Base-by-base conservation (phyloP, 92 coral and sea anemone genomes). In the Porites evermanni region DNA sequence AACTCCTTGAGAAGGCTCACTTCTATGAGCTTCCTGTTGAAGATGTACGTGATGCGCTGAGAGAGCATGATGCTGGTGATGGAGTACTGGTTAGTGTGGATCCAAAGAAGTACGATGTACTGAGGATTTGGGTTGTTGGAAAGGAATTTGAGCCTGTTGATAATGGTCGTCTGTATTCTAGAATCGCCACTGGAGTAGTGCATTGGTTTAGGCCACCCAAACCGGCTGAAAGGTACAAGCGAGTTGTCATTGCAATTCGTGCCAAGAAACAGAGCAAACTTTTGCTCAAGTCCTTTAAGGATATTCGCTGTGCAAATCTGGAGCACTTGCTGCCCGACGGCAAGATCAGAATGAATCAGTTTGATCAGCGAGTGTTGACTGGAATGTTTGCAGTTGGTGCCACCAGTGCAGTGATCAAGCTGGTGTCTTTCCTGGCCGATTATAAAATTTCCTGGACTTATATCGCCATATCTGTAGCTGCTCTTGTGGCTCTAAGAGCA, bases 251-350 rank as follows among this genome's bases (percentile, higher is more conserved):
- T 20, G 98, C 98, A 13, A 92, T 95, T 11, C 85, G 98, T 20
- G 91, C 94, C 18, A 93, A 93, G 83, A 95, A 88, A 24, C 98
- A 95, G 79, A 82, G 72, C 11, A 95, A 95, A 64, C 87, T 95
- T 26, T 84, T 93, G 80, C 89, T 95, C 14, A 95, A 95, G 84
- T 77, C 92, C 7, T 95, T 95, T 79, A 95, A 95, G 75, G 98
- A 95, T 58, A 95, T 95, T 67, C 91, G 96, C 0, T 95, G 98
- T 56, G 91, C 93, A 11, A 95, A 95, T 54, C 89, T 95, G 64
- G 98, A 95, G 54, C 94, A 95, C 69, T 88, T 95, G 44, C 89
- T 95, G n/a, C 98, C 98, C 5, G 96, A 91, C 78, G 98, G 98
- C 17, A 95, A 93, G 82, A 95, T 95, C 51, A 88, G 92, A 13